Percentiles rank a stretch among this genome's conserved stretches.
Conservation (phyloP, 1,140 invertebrate genomes). For the Schlechtendalia chinensis region DNA sequence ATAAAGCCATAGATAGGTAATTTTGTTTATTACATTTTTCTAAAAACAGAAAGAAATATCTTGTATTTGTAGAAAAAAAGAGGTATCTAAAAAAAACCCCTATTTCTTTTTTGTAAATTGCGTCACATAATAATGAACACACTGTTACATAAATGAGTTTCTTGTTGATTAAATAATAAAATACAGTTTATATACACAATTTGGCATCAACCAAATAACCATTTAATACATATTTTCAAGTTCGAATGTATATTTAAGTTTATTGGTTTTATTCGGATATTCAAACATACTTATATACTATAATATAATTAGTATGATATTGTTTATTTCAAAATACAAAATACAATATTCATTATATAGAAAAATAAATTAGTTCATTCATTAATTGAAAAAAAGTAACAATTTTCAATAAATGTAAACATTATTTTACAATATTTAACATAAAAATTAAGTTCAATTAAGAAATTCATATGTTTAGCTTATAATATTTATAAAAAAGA, state of each 20-base stretch:
- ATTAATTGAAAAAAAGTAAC: too few relatives aligned
- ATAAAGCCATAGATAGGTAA: neutral
- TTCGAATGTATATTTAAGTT: neutral
- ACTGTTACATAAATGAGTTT: neutral
- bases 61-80: neutral
- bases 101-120: neutral
- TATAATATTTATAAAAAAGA: too few relatives aligned
- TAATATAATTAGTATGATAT: too few relatives aligned
- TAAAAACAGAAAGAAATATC: neutral
- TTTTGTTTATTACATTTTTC: conserved; percentile 16
- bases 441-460: too few relatives aligned
- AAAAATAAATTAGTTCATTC: too few relatives aligned
- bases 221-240: neutral
- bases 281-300: too few relatives aligned
- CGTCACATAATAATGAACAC: neutral
- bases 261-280: neutral
- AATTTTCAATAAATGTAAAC: too few relatives aligned
- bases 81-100: neutral
- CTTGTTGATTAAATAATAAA: neutral
- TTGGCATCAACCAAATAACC: neutral
- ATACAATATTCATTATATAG: too few relatives aligned
- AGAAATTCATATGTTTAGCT: too few relatives aligned
- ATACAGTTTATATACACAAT: too few relatives aligned
- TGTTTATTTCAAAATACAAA: too few relatives aligned
- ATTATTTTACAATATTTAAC: too few relatives aligned